These are phyloP conservation scores for Apodemia zela DNA, from an alignment of 2,888 invertebrate species.

Conservation along the genomic window DNA sequence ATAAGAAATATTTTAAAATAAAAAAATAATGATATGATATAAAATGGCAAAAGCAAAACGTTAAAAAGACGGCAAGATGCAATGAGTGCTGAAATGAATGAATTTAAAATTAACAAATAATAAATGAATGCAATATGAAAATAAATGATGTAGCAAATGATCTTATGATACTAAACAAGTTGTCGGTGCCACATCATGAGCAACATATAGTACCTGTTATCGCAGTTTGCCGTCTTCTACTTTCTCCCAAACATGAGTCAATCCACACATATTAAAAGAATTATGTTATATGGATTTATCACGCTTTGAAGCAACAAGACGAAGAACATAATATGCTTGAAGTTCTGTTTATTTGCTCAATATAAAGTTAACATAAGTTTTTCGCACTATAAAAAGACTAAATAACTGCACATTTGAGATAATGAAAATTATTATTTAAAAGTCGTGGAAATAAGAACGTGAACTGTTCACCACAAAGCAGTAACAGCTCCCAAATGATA, in stretches of 20 bases:
- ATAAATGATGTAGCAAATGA: conserved; percentile 61
- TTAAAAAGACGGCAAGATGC: conserved; percentile 80
- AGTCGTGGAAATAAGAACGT: no score
- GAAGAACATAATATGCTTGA: neutral
- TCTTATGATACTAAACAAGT: conserved; percentile 43
- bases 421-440: no score
- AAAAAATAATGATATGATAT: conserved; percentile 20
- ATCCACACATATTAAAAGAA: conserved; percentile 28
- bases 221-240: conserved; percentile 76
- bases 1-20: neutral
- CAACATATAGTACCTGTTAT: conserved; percentile 46
- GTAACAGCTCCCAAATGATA: no score
- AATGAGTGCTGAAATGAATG: conserved; percentile 69
- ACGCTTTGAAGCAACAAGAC: neutral
- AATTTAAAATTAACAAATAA: conserved; percentile 60
- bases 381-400: no score
- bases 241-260: conserved; percentile 35
- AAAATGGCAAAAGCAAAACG: conserved; percentile 45
- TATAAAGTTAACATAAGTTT: no score
- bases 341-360: neutral
- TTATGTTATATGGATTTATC: neutral
- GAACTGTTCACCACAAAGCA: no score
- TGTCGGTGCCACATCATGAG: conserved; percentile 77
- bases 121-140: conserved; percentile 53
- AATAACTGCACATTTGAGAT: no score